Percentiles rank a stretch among this genome's conserved stretches.
Conservation (phyloP, 2,797 vertebrate genomes). For the Dallia pectoralis region DNA sequence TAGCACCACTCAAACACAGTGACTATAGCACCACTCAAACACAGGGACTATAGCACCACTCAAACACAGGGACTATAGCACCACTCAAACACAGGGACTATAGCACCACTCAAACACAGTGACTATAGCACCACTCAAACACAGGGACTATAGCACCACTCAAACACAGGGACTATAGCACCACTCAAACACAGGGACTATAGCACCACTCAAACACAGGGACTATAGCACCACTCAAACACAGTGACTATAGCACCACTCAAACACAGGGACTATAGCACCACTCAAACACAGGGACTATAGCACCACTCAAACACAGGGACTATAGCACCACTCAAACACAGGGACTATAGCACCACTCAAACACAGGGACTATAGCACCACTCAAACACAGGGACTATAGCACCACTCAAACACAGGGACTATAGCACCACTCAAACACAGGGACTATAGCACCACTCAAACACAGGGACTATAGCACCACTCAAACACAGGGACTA, state of each 20-base stretch:
- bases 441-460: slow-evolving; percentile 26
- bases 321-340: background rate
- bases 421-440: background rate
- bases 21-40: too few relatives aligned
- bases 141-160: slow-evolving; percentile 26
- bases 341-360: slow-evolving; percentile 26
- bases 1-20: too few relatives aligned
- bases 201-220: slow-evolving; percentile 36
- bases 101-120: slow-evolving; percentile 36
- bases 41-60: too few relatives aligned
- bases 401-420: slow-evolving; percentile 36
- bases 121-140: background rate
- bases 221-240: background rate
- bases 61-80: slow-evolving; percentile 28
- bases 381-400: slow-evolving; percentile 24
- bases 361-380: too few relatives aligned
- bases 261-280: too few relatives aligned
- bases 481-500: slow-evolving; percentile 24
- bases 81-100: slow-evolving; percentile 24
- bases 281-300: slow-evolving; percentile 24
- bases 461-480: too few relatives aligned
- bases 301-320: slow-evolving; percentile 36
- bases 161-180: too few relatives aligned
- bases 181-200: slow-evolving; percentile 24
- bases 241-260: slow-evolving; percentile 27